These are phyloP conservation scores for Patella ulyssiponensis DNA, from an alignment of 2,888 invertebrate species.

Conservation along the genomic window DNA sequence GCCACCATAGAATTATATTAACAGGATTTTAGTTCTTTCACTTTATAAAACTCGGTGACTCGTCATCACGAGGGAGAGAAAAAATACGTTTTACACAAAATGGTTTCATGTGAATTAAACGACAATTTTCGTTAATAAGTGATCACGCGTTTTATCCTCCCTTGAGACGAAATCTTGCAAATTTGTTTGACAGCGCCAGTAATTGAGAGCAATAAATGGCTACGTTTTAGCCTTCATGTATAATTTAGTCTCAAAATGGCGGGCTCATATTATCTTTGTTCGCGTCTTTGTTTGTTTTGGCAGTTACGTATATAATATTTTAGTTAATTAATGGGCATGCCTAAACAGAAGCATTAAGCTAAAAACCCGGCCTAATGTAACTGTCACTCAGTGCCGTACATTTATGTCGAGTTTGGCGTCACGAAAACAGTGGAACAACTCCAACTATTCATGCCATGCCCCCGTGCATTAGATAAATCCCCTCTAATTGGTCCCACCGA, in stretches of 20 bases:
- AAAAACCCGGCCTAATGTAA: background rate
- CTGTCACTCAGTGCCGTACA: background rate
- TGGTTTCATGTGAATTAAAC: background rate
- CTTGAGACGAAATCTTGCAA: background rate
- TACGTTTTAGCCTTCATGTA: slow-evolving; percentile 8
- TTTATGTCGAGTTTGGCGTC: slow-evolving; percentile 1
- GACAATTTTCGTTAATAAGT: background rate
- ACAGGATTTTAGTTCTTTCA: too few species aligned
- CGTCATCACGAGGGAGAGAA: too few species aligned
- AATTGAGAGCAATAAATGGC: slow-evolving; percentile 9
- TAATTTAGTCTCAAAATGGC: background rate
- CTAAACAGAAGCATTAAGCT: slow-evolving; percentile 8
- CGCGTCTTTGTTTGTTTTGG: background rate
- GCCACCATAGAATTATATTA: too few species aligned
- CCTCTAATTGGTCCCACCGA: background rate
- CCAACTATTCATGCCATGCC: too few species aligned
- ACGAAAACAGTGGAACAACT: background rate
- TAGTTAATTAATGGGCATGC: slow-evolving; percentile 2
- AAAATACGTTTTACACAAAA: too few species aligned
- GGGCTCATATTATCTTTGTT: slow-evolving; percentile 4
- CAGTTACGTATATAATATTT: background rate
- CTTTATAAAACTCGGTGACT: too few species aligned
- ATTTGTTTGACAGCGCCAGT: background rate
- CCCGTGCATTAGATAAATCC: background rate
- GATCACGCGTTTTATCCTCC: background rate